Evolutionary conservation across 2,113 vertebrate species (phyloP).

Genomic region (Heloderma charlesbogerti): DNA sequence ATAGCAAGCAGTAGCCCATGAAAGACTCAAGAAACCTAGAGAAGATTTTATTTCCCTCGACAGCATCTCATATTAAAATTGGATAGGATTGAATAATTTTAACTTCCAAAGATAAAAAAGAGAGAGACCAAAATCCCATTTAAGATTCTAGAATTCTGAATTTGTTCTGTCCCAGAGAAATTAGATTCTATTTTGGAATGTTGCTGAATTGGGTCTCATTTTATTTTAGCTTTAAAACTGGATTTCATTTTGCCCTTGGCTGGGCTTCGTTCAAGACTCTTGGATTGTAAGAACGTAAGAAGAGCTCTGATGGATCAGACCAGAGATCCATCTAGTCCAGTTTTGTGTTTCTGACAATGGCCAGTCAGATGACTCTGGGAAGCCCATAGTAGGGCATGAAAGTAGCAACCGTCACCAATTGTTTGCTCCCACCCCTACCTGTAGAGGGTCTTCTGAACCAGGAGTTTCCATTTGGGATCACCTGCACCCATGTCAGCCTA

Average conservation of each 20-base stretch:
- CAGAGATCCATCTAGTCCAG: background rate
- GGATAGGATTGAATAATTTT: background rate
- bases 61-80: background rate
- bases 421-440: background rate
- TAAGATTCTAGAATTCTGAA: background rate
- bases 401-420: background rate
- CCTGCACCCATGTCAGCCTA: constrained; percentile 21
- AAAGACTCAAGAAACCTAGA: background rate
- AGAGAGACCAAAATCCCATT: background rate
- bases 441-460: background rate
- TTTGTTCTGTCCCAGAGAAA: background rate
- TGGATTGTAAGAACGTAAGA: background rate
- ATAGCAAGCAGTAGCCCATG: too few relatives aligned
- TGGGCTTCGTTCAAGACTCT: background rate
- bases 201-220: background rate
- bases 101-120: background rate
- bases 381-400: background rate
- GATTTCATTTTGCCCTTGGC: background rate
- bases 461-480: background rate
- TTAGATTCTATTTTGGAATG: background rate
- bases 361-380: background rate
- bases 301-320: background rate
- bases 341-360: background rate
- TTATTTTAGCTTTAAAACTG: background rate
- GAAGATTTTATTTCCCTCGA: background rate